Evolutionary conservation across 2,888 invertebrate genomes (phyloP).

Genomic region (Andricus quercusramuli): DNA sequence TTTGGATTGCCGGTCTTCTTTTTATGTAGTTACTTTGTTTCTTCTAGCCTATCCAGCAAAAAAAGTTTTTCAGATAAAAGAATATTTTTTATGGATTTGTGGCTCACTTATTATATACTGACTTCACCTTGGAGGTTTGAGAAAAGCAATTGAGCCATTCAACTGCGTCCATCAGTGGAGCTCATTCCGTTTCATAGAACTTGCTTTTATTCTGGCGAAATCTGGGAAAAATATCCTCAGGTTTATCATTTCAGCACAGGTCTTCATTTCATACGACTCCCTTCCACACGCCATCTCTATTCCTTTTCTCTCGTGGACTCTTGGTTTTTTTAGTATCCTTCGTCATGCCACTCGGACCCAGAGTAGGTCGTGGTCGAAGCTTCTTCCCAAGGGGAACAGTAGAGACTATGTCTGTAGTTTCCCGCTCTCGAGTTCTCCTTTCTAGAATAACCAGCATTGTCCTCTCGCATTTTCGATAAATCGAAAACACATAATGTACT

Average conservation of each 20-base stretch:
- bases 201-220: neutral
- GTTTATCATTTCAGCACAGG: constrained; percentile 69
- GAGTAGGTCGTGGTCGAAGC: constrained; percentile 46
- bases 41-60: neutral
- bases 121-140: neutral
- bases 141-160: constrained; percentile 2
- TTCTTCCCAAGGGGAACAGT: constrained; percentile 38
- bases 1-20: neutral
- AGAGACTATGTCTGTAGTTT: constrained; percentile 45
- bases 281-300: constrained; percentile 54
- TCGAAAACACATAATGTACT: constrained; percentile 42
- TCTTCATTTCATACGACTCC: constrained; percentile 64
- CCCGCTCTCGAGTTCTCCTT: constrained; percentile 23
- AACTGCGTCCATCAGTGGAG: neutral
- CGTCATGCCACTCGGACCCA: neutral
- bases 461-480: constrained; percentile 50
- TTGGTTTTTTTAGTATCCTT: constrained; percentile 41
- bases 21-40: neutral
- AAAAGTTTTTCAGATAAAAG: neutral
- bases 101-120: neutral
- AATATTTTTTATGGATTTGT: neutral
- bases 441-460: neutral
- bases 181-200: neutral
- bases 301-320: constrained; percentile 24
- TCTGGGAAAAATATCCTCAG: constrained; percentile 58